These are phyloP conservation scores for Sphyrna mokarran DNA, from an alignment of 2,113 vertebrate species.

Conservation along the genomic window DNA sequence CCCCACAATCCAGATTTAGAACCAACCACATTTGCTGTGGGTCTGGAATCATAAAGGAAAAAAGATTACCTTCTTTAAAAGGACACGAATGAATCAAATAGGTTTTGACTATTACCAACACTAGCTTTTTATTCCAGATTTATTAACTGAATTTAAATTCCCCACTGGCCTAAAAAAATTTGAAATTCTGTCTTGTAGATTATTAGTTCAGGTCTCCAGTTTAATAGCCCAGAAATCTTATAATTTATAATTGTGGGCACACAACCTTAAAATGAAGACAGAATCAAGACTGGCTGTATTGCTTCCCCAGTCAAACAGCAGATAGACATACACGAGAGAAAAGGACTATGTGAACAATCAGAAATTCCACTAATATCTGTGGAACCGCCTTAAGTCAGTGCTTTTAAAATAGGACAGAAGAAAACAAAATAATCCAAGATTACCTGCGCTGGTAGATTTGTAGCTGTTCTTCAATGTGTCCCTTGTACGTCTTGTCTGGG, in stretches of 20 bases:
- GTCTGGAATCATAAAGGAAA: neutral
- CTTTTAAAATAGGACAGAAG: neutral
- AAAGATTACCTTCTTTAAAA: neutral
- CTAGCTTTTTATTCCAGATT: neutral
- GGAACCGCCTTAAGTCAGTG: neutral
- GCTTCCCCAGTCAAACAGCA: neutral
- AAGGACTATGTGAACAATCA: neutral
- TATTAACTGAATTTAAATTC: neutral
- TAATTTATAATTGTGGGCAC: neutral
- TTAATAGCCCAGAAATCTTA: neutral
- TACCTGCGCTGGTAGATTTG: slow-evolving; percentile 89
- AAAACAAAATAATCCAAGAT: neutral
- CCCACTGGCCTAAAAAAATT: neutral
- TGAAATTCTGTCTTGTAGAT: no score
- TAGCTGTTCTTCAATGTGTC: slow-evolving; percentile 89
- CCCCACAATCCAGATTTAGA: neutral
- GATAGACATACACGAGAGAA: neutral
- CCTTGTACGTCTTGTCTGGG: slow-evolving; percentile 76
- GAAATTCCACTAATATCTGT: neutral
- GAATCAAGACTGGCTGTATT: neutral
- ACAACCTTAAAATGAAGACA: neutral
- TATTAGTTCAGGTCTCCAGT: neutral
- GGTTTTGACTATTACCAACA: neutral
- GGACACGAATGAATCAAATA: neutral
- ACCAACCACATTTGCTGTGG: neutral